phyloP scores from a whole-genome alignment of 2,113 vertebrate species.

The Hippolais icterina region DNA sequence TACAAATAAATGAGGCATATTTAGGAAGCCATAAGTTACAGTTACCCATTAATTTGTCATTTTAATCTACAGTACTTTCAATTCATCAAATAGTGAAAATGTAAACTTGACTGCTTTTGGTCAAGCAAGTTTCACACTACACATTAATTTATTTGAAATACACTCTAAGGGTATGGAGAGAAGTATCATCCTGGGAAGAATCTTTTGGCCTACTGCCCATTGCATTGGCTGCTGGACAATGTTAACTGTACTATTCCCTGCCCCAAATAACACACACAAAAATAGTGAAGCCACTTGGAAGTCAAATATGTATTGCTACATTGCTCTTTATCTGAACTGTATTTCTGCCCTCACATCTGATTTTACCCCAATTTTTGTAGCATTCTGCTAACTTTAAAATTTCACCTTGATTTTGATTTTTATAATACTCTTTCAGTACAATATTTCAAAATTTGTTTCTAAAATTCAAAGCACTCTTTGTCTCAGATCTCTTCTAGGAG shows the following conservation, averaged over 20 bases:
- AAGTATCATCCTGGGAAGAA: slow-evolving; percentile 16
- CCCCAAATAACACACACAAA: neutral
- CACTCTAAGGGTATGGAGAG: neutral
- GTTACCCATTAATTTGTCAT: neutral
- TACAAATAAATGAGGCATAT: neutral
- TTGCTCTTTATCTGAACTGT: neutral
- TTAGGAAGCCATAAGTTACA: neutral
- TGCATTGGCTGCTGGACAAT: neutral
- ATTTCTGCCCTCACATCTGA: neutral
- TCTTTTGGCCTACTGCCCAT: neutral
- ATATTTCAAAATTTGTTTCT: neutral
- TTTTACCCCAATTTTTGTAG: neutral
- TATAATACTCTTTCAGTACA: neutral
- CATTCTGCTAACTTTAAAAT: neutral
- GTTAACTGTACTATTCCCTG: neutral
- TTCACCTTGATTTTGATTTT: neutral
- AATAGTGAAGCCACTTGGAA: neutral
- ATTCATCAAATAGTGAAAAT: neutral
- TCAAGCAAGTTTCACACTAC: neutral
- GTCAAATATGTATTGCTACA: neutral
- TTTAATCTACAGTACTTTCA: slow-evolving; percentile 30
- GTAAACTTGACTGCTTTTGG: slow-evolving; percentile 25
- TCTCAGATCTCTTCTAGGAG: neutral
- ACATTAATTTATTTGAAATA: slow-evolving; percentile 7
- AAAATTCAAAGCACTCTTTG: neutral